phyloP scores from a whole-genome alignment of 1,140 invertebrate species.

The Muscidifurax raptorellus region DNA sequence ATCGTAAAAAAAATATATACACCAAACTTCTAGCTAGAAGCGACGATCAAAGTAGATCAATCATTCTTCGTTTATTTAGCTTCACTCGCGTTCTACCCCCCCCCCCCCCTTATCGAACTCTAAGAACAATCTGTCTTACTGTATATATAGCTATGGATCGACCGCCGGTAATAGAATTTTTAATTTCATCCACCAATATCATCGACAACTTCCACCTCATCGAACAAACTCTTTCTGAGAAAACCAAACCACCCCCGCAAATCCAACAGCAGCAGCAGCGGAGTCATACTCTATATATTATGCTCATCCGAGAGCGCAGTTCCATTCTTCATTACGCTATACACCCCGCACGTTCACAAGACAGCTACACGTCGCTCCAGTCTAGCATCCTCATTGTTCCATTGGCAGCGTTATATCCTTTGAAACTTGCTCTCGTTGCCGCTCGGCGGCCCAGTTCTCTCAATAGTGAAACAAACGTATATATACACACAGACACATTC shows the following conservation, averaged over 20 bases:
- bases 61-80: not conserved
- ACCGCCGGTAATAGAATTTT: not conserved
- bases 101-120: not conserved
- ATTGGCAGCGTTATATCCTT: constrained; percentile 30
- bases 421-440: constrained; percentile 13
- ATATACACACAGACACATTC: constrained; percentile 1
- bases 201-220: too few species aligned
- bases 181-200: not conserved
- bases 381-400: constrained; percentile 28
- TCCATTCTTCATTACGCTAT: constrained; percentile 24
- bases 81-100: not conserved
- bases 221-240: too few species aligned
- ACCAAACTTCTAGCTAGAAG: not conserved
- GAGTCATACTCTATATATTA: not conserved
- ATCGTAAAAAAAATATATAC: not conserved
- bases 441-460: constrained; percentile 28
- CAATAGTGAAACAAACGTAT: not conserved
- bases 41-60: not conserved
- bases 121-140: not conserved
- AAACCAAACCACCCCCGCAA: too few species aligned
- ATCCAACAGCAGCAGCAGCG: too few species aligned
- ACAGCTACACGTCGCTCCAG: constrained; percentile 1
- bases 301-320: not conserved
- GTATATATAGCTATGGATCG: not conserved
- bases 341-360: not conserved